Evolutionary conservation across 1,140 invertebrate genomes (phyloP).

Genomic region (Drosophila triauraria): DNA sequence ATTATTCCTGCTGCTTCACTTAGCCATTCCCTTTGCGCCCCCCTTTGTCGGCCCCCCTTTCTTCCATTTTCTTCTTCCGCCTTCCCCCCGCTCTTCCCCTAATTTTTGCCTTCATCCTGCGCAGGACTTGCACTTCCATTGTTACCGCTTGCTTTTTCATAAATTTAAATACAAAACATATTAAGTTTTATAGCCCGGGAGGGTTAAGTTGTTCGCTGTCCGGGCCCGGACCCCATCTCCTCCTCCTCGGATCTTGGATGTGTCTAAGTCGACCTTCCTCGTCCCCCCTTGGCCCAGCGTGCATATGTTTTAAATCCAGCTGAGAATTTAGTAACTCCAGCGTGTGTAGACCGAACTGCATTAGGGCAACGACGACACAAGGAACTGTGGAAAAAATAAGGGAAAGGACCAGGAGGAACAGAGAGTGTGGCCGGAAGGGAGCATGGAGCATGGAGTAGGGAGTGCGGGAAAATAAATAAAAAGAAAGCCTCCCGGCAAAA

Average conservation of each 20-base stretch:
- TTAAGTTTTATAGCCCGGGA: slow-evolving; percentile 79
- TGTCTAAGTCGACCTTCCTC: slow-evolving; percentile 15
- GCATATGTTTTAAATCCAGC: slow-evolving; percentile 68
- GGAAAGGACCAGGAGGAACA: background rate
- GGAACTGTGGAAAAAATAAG: slow-evolving; percentile 22
- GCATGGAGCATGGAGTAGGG: background rate
- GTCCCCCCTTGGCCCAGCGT: slow-evolving; percentile 9
- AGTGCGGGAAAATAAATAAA: slow-evolving; percentile 8
- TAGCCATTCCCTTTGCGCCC: slow-evolving; percentile 18
- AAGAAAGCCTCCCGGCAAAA: slow-evolving; percentile 39
- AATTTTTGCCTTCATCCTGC: slow-evolving; percentile 27
- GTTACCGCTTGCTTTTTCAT: slow-evolving; percentile 70
- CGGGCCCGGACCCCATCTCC: background rate
- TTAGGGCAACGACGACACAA: slow-evolving; percentile 29
- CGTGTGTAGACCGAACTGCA: slow-evolving; percentile 60
- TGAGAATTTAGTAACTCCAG: slow-evolving; percentile 75
- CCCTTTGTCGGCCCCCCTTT: background rate
- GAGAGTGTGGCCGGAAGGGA: background rate
- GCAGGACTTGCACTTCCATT: slow-evolving; percentile 49
- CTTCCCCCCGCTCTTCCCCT: slow-evolving; percentile 5
- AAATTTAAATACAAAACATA: slow-evolving; percentile 84
- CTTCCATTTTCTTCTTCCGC: background rate
- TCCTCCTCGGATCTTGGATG: slow-evolving; percentile 7
- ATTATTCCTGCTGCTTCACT: slow-evolving; percentile 66
- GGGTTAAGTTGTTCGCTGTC: slow-evolving; percentile 65